Conservation (phyloP, 30 jellyfish, hydroid and myxozoan species). For the Aurelia aurita complex sp. Pacific region DNA sequence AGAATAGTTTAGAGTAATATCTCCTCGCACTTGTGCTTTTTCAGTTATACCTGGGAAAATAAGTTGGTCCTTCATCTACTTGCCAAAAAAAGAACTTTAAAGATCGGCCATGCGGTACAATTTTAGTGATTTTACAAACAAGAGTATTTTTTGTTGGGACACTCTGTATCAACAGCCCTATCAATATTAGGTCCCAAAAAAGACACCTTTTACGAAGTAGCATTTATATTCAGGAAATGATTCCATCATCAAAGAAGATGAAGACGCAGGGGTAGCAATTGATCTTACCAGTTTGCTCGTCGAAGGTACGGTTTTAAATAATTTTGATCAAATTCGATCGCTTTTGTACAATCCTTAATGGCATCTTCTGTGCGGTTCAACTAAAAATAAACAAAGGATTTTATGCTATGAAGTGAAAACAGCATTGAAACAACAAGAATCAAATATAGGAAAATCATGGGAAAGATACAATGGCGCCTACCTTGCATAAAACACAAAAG, state of each 20-base stretch:
- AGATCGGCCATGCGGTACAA: too few species aligned
- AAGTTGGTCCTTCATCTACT: too few species aligned
- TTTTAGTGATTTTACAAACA: too few species aligned
- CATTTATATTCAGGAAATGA: background rate
- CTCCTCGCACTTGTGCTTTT: too few species aligned
- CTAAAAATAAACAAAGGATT: slow-evolving; percentile 10
- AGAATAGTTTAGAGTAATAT: too few species aligned
- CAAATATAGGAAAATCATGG: background rate
- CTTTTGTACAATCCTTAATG: slow-evolving; percentile 85
- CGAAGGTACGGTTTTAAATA: slow-evolving; percentile 84
- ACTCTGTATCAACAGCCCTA: too few species aligned
- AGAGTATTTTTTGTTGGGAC: too few species aligned
- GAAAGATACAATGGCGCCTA: too few species aligned
- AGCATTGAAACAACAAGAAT: background rate
- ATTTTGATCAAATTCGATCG: slow-evolving; percentile 87
- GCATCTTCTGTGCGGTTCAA: slow-evolving; percentile 56
- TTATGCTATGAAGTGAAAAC: background rate
- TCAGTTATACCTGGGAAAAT: too few species aligned
- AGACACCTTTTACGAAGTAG: background rate
- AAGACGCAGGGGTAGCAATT: background rate
- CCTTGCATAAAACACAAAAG: too few species aligned
- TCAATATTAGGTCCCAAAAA: too few species aligned
- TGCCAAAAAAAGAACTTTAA: too few species aligned
- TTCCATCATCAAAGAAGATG: background rate
- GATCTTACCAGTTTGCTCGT: slow-evolving; percentile 95